Evolutionary conservation across 2,797 vertebrate genomes (phyloP).

Genomic region (Sebastes vulpes): DNA sequence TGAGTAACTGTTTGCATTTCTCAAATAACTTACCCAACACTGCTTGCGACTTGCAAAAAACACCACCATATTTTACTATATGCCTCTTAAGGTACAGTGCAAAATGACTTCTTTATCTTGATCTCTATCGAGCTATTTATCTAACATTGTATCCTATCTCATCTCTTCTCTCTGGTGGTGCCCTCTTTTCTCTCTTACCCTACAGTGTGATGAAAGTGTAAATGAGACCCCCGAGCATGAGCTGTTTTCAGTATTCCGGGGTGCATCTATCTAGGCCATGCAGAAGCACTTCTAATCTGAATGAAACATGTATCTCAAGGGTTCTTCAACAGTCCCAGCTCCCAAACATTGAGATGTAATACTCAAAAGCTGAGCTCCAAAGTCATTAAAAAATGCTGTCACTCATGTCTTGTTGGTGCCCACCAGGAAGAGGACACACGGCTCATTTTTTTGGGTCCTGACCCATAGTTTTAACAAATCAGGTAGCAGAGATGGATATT

Average conservation of each 20-base stretch:
- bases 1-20: not conserved
- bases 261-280: conserved; percentile 40
- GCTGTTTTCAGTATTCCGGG: conserved; percentile 13
- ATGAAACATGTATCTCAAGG: conserved; percentile 8
- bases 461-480: conserved; percentile 47
- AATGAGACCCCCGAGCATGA: conserved; percentile 38
- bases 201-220: conserved; percentile 27
- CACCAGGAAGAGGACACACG: conserved; percentile 1
- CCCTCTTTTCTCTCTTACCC: conserved; percentile 30
- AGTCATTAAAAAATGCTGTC: conserved; percentile 9
- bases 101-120: not conserved
- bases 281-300: conserved; percentile 27
- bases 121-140: conserved; percentile 30
- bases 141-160: conserved; percentile 12
- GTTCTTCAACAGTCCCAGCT: not conserved
- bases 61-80: not conserved
- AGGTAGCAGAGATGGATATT: conserved; percentile 52
- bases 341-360: not conserved
- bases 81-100: not conserved
- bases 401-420: conserved; percentile 12
- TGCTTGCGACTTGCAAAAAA: not conserved
- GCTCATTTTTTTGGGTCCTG: conserved; percentile 28
- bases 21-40: not conserved
- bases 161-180: conserved; percentile 21
- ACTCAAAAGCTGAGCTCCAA: conserved; percentile 3